Conservation (phyloP, 2,888 invertebrate genomes). For the Hypolimnas misippus region DNA sequence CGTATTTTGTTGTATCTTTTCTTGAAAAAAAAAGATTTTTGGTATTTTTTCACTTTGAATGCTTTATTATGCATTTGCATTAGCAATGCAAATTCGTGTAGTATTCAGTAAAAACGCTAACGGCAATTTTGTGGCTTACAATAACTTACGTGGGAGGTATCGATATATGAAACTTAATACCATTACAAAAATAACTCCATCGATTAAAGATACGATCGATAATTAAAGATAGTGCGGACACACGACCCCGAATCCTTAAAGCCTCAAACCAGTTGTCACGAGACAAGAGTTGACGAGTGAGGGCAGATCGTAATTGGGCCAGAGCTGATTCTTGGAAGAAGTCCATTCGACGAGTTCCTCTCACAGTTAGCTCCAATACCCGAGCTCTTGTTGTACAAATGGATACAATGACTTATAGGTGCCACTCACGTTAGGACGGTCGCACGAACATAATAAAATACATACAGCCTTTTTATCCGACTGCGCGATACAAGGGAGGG, state of each 20-base stretch:
- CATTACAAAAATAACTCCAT: not conserved
- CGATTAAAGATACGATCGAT: not conserved
- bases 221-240: conserved; percentile 12
- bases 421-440: not conserved
- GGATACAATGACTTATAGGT: not conserved
- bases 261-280: conserved; percentile 14
- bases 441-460: too few relatives aligned
- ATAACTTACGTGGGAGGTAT: too few relatives aligned
- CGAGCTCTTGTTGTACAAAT: not conserved
- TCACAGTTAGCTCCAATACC: conserved; percentile 17
- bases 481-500: too few relatives aligned
- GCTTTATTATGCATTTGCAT: too few relatives aligned
- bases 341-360: conserved; percentile 19
- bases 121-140: too few relatives aligned
- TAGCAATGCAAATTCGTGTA: too few relatives aligned
- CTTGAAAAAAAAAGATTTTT: too few relatives aligned
- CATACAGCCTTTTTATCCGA: too few relatives aligned
- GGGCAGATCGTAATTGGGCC: conserved; percentile 20
- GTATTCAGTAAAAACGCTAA: too few relatives aligned
- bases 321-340: conserved; percentile 22
- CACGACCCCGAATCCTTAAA: conserved; percentile 10
- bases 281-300: conserved; percentile 10
- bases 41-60: too few relatives aligned
- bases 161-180: too few relatives aligned
- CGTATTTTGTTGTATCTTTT: too few relatives aligned